phyloP scores from a whole-genome alignment of 2,113 vertebrate species.

The Dendropsophus ebraccatus region DNA sequence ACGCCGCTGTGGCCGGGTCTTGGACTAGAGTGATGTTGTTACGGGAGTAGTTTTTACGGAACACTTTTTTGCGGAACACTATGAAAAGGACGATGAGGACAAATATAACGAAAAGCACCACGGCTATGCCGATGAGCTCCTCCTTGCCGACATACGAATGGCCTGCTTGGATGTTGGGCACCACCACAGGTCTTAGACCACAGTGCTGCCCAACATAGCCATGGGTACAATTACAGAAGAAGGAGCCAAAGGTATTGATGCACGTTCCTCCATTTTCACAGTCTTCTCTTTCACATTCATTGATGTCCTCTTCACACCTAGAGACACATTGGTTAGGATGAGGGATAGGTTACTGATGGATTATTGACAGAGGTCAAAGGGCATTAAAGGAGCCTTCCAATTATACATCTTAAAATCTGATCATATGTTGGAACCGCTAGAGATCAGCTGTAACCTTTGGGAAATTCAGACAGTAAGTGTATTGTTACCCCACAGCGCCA shows the following conservation, averaged over 20 bases:
- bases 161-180: slow-evolving; percentile 95
- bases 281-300: slow-evolving; percentile 90
- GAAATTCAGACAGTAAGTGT: not conserved
- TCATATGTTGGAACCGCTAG: too few species aligned
- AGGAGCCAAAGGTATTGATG: slow-evolving; percentile 91
- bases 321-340: slow-evolving; percentile 8
- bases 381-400: too few species aligned
- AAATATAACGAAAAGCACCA: slow-evolving; percentile 90
- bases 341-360: not conserved
- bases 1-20: slow-evolving; percentile 90
- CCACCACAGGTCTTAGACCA: slow-evolving; percentile 87
- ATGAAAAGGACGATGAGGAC: slow-evolving; percentile 86
- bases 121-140: slow-evolving; percentile 92
- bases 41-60: slow-evolving; percentile 92
- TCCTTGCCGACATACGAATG: slow-evolving; percentile 92
- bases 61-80: slow-evolving; percentile 94
- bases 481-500: not conserved
- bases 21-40: slow-evolving; percentile 93
- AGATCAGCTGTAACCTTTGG: too few species aligned
- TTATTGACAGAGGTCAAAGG: not conserved
- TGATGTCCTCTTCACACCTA: slow-evolving; percentile 93
- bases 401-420: too few species aligned
- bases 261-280: slow-evolving; percentile 93
- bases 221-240: slow-evolving; percentile 92
- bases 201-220: slow-evolving; percentile 92